Percentiles rank a stretch among this genome's conserved stretches.
phyloP scores from a whole-genome alignment of 2,888 invertebrate genomes.

The Aphodius granarius region DNA sequence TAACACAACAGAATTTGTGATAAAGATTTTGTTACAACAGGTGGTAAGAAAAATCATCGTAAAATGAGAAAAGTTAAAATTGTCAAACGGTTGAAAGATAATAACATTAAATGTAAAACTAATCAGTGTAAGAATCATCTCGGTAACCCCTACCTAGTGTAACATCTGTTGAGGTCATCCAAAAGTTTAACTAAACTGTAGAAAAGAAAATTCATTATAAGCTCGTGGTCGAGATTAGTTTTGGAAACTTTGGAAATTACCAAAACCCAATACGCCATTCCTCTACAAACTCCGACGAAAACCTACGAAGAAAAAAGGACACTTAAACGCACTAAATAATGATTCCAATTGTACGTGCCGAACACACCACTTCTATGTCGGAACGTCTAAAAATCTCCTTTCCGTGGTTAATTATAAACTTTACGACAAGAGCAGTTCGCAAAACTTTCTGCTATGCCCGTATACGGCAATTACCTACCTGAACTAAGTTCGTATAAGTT shows the following conservation, averaged over 20 bases:
- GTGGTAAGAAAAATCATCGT: too few relatives aligned
- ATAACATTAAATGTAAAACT: not conserved
- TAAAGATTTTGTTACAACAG: too few relatives aligned
- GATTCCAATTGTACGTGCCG: not conserved
- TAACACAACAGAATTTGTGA: too few relatives aligned
- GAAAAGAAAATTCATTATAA: not conserved
- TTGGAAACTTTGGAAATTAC: not conserved
- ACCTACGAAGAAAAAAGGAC: not conserved
- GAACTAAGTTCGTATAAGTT: not conserved
- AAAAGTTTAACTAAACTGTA: not conserved
- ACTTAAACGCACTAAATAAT: not conserved
- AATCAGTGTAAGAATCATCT: not conserved
- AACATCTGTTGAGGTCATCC: not conserved
- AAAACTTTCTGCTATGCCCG: not conserved
- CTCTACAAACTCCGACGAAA: not conserved
- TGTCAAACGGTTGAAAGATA: too few relatives aligned
- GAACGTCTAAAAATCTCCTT: not conserved
- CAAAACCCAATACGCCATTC: not conserved
- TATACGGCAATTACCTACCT: not conserved
- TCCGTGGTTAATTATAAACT: not conserved
- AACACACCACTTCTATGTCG: not conserved
- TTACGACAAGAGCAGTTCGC: not conserved
- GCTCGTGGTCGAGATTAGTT: not conserved
- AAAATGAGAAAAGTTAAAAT: too few relatives aligned
- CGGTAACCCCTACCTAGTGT: not conserved